Evolutionary conservation across 2,113 vertebrate species (phyloP).

Genomic region (Salvelinus sp.): DNA sequence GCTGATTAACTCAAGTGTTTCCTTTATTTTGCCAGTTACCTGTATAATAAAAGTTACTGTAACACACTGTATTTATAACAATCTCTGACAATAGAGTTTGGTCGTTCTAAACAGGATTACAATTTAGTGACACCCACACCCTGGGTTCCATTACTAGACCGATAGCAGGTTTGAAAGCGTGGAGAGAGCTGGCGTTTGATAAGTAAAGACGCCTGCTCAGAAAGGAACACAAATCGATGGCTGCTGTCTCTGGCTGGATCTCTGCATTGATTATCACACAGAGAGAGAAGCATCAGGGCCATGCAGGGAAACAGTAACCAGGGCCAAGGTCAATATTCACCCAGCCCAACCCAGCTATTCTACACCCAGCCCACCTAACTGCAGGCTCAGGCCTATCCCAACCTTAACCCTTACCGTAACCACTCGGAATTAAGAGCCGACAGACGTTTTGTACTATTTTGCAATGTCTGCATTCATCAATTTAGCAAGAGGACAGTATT

Average conservation of each 20-base stretch:
- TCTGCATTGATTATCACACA: slow-evolving; percentile 64
- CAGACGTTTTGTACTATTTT: too few relatives aligned
- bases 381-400: too few relatives aligned
- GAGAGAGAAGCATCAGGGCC: slow-evolving; percentile 51
- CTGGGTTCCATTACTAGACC: neutral
- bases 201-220: slow-evolving; percentile 29
- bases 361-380: slow-evolving; percentile 11
- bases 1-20: too few relatives aligned
- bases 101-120: neutral
- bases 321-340: slow-evolving; percentile 50
- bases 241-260: slow-evolving; percentile 52
- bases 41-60: neutral
- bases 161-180: neutral
- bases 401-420: too few relatives aligned
- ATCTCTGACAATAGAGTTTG: neutral
- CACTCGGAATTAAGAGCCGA: too few relatives aligned
- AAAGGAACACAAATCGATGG: slow-evolving; percentile 62
- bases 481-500: too few relatives aligned
- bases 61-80: neutral
- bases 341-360: neutral
- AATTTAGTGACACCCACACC: neutral
- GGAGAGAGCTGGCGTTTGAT: neutral
- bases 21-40: too few relatives aligned
- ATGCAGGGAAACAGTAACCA: slow-evolving; percentile 46
- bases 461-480: too few relatives aligned